Evolutionary conservation across 2,888 invertebrate species (phyloP).

Genomic region (Synanthedon myopaeformis): DNA sequence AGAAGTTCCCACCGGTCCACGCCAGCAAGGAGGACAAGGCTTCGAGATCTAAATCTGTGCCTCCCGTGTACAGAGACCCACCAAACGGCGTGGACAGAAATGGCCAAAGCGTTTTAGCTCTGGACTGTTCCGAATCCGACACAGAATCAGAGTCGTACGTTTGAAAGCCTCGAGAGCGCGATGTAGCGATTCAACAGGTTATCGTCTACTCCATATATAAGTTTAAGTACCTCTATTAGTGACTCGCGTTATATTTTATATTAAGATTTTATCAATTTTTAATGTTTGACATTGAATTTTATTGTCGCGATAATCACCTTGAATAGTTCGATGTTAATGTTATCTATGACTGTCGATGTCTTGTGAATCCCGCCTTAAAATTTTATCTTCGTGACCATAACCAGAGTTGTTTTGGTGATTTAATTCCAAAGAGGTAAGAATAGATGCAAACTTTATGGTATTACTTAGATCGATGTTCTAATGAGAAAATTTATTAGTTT

Average conservation of each 20-base stretch:
- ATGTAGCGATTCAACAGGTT: too few relatives aligned
- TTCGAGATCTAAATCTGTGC: slow-evolving; percentile 57
- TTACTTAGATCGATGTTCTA: slow-evolving; percentile 30
- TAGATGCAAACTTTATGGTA: slow-evolving; percentile 55
- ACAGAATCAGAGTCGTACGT: slow-evolving; percentile 67
- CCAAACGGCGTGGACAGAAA: slow-evolving; percentile 42
- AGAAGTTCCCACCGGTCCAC: slow-evolving; percentile 75
- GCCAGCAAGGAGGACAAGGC: slow-evolving; percentile 71
- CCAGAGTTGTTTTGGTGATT: slow-evolving; percentile 66
- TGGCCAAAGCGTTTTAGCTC: slow-evolving; percentile 44
- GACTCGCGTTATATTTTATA: too few relatives aligned
- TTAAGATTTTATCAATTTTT: neutral
- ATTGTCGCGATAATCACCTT: neutral
- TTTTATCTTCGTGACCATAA: slow-evolving; percentile 62
- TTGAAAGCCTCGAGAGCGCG: slow-evolving; percentile 15
- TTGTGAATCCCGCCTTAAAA: slow-evolving; percentile 59
- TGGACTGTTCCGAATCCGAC: slow-evolving; percentile 61
- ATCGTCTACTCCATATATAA: too few relatives aligned
- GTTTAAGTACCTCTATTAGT: too few relatives aligned
- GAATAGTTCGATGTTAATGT: neutral
- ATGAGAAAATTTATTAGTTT: slow-evolving; percentile 10
- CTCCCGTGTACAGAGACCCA: slow-evolving; percentile 56
- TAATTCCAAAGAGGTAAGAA: slow-evolving; percentile 68
- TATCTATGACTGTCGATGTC: neutral
- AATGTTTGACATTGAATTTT: neutral